Evolutionary conservation across 2,113 vertebrate species (phyloP), one percentile per base, ranked within the genome.

Genomic region (Capreolus pygargus): DNA sequence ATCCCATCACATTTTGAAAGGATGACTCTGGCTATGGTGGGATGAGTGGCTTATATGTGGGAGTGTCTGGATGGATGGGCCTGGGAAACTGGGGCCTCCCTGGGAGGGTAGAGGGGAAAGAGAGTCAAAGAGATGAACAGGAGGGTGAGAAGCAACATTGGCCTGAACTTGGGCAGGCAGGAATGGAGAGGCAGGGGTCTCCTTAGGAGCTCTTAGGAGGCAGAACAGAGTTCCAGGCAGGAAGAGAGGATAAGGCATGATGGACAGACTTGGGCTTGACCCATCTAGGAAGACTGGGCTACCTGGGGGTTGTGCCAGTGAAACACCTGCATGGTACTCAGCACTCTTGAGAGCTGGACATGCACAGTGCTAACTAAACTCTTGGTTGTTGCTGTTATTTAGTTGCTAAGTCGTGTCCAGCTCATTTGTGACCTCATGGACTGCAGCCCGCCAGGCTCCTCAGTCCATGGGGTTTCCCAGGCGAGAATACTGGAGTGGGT

Each of bases 131-230:
- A 8, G 16, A 57, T 74, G 54, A 11, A 61, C 23, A 0, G 23
- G 12, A 54, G n/a, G 25, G 3, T 6, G 0, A 61, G 47, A 60
- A 27, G 47, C 12, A 54, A 23, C 2, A 4, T 7, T 1, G 16
- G 17, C n/a, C 7, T 43, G 84, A 28, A 43, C 52, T 14, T 10
- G 33, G 45, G 36, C 60, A 10, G 39, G 25, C 52, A 4, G 60
- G 78, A 47, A 21, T 11, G 12, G 60, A 21, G 39, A 87, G 67
- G 23, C 4, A 0, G 43, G 58, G 36, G 19, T 6, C 36, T 36
- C 76, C 3, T 17, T 9, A 39, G 33, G 39, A 33, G 52, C 45
- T 58, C 17, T 70, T 27, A 85, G 64, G 54, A 54, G 47, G n/a
- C 27, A 15, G 52, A 43, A 52, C 4, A 55, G 60, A 55, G 61